A percentile compares a stretch with the other conserved stretches of the same genome.
phyloP scores from a whole-genome alignment of 2,888 invertebrate species.

The Molorchus minor region DNA sequence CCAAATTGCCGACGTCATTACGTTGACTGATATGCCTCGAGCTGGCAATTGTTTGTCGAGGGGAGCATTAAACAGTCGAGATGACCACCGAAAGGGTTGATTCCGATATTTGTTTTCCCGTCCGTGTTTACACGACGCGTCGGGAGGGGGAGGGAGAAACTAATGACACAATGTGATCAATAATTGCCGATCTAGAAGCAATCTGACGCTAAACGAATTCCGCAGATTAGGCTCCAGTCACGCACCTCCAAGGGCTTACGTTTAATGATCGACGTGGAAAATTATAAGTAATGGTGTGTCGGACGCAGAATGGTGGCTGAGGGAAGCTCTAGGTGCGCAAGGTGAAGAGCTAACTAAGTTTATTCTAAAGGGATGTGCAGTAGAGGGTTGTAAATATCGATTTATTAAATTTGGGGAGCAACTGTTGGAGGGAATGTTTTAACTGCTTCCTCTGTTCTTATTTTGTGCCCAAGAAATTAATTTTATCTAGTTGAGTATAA shows the following conservation, averaged over 20 bases:
- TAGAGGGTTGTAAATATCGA: too few species aligned
- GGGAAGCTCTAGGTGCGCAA: neutral
- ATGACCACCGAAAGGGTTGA: slow-evolving; percentile 49
- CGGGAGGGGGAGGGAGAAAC: slow-evolving; percentile 33
- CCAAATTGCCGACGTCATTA: neutral
- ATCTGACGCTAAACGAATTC: slow-evolving; percentile 45
- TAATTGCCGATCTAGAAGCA: slow-evolving; percentile 48
- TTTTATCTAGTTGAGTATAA: too few species aligned
- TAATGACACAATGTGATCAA: slow-evolving; percentile 47
- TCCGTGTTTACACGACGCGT: slow-evolving; percentile 41
- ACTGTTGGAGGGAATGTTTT: too few species aligned
- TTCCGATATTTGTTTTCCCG: slow-evolving; percentile 45
- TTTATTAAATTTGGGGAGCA: too few species aligned
- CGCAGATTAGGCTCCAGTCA: slow-evolving; percentile 41
- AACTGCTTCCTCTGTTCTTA: too few species aligned
- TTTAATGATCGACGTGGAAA: slow-evolving; percentile 24
- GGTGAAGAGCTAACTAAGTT: too few species aligned
- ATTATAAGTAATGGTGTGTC: slow-evolving; percentile 13
- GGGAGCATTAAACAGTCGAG: slow-evolving; percentile 47
- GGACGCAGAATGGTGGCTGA: slow-evolving; percentile 4
- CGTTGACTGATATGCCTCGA: slow-evolving; percentile 19
- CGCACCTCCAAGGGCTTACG: slow-evolving; percentile 34
- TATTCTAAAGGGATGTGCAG: too few species aligned
- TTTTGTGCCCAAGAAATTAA: too few species aligned
- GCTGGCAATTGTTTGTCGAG: slow-evolving; percentile 41